Evolutionary conservation across 2,113 vertebrate species (phyloP), one percentile per base, ranked within the genome.

Genomic region (Coregonus clupeaformis): DNA sequence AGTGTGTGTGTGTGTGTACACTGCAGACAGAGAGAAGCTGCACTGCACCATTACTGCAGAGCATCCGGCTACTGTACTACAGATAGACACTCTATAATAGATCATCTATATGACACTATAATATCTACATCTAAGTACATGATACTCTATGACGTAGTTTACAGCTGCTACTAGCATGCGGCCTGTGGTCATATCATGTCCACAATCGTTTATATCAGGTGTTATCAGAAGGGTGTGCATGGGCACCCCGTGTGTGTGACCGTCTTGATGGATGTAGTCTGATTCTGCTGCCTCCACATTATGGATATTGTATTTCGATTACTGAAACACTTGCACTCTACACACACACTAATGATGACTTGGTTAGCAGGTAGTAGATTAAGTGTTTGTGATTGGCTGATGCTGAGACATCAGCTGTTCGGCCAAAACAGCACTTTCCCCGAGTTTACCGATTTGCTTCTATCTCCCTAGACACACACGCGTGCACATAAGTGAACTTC

Each of bases 1-100:
- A 69, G 22, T 76, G 55, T n/a, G n/a, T n/a, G n/a, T n/a, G n/a
- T 65, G 42, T 74, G 63, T 82, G 82, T 88, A 79, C 83, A 77
- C 49, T 18, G 49, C 49, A 52, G 49, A 18, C 14, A 13, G 16
- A 49, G 47, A n/a, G n/a, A 18, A 52, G 49, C 49, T 52, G 49
- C 14, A 52, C 13, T 52, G 49, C 14, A 49, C 47, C 47, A 18
- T 52, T 3, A 52, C 14, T 52, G 49, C 49, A 52, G 49, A 52
- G 49, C 3, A 52, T 14, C 16, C 0, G 4, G 18, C 36, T 11
- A 11, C 36, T 42, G 36, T 42, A 42, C 9, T 42, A 12, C 36
- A 27, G 27, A 27, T 27, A 27, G 27, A 42, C 36, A 42, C 36
- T 3, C 29, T 29, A 29, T 42, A 42, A 42, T 2, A 42, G 36